Evolutionary conservation across 2,888 invertebrate genomes (phyloP).

Genomic region (Oxycera nigricornis): DNA sequence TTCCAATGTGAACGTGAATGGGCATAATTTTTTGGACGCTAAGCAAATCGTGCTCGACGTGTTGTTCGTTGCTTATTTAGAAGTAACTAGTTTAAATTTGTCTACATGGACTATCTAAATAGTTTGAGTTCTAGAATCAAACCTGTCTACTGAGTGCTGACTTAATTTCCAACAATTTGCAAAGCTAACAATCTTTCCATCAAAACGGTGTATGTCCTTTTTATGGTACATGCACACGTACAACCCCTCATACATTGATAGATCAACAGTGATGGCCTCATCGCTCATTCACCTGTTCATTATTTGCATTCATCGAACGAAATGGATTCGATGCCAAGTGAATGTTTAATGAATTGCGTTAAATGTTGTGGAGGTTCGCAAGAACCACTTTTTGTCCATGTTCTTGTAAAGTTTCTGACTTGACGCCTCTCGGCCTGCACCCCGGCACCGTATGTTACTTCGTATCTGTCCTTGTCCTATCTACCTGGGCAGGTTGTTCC

Average conservation of each 20-base stretch:
- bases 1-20: no score
- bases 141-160: no score
- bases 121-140: no score
- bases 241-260: background rate
- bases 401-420: background rate
- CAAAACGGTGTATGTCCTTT: no score
- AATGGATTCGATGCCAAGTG: conserved; percentile 39
- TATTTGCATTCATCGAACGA: conserved; percentile 42
- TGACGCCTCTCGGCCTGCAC: background rate
- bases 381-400: background rate
- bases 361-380: conserved; percentile 14
- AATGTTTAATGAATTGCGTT: conserved; percentile 41
- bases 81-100: no score
- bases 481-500: conserved; percentile 2
- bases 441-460: background rate
- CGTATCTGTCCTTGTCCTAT: background rate
- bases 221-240: no score
- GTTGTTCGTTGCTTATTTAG: no score
- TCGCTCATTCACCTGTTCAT: conserved; percentile 35
- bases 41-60: no score
- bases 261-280: background rate
- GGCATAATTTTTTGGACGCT: no score
- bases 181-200: no score
- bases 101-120: no score
- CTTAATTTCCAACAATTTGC: no score